Percentiles rank a stretch among this genome's conserved stretches.
These are phyloP conservation scores for Phortica okadai DNA, from an alignment of 2,888 invertebrate species.

Conservation along the genomic window DNA sequence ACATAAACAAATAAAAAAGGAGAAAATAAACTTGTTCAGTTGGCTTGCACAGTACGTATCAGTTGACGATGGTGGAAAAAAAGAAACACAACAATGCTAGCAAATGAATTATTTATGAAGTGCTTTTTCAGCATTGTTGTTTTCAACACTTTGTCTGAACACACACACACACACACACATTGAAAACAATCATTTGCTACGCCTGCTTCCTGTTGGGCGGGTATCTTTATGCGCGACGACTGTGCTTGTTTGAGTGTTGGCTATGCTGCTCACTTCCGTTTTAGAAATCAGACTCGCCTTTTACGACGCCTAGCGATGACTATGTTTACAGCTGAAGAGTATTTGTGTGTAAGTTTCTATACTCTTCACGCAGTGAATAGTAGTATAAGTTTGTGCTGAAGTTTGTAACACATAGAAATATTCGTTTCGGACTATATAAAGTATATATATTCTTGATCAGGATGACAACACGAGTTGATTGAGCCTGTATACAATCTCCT, in stretches of 20 bases:
- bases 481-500: no score
- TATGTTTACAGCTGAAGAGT: neutral
- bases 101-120: conserved; percentile 77
- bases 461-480: no score
- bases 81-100: conserved; percentile 57
- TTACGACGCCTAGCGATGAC: no score
- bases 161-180: conserved; percentile 37
- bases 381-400: no score
- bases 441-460: no score
- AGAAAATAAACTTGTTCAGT: neutral
- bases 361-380: no score
- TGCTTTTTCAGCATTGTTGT: conserved; percentile 61
- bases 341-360: no score
- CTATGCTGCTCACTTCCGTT: conserved; percentile 12
- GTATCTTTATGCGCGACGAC: no score
- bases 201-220: conserved; percentile 2
- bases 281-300: neutral
- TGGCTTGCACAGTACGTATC: conserved; percentile 31
- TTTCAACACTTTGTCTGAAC: conserved; percentile 39
- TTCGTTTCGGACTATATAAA: no score
- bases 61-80: neutral
- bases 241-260: neutral
- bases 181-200: conserved; percentile 13
- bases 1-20: neutral
- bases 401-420: no score